phyloP scores from a whole-genome alignment of 2,113 vertebrate species.

The Podiceps cristatus region DNA sequence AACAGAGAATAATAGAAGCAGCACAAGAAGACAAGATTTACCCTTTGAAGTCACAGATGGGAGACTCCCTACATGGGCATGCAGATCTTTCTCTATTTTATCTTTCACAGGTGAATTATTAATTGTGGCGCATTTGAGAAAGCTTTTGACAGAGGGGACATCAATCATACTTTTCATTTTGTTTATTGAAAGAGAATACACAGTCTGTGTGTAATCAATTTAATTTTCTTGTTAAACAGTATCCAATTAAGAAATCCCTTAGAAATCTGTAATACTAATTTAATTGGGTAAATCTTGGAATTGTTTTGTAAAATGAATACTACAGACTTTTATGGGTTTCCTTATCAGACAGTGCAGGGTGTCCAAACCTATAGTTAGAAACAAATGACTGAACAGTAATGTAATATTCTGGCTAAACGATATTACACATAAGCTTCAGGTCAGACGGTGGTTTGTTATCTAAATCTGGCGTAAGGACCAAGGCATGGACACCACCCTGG shows the following conservation, averaged over 20 bases:
- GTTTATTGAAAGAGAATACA: conserved; percentile 39
- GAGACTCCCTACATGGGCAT: background rate
- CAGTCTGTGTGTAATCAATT: conserved; percentile 19
- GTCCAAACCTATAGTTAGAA: background rate
- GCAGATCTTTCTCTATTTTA: background rate
- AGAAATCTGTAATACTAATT: conserved; percentile 43
- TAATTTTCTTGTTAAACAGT: conserved; percentile 55
- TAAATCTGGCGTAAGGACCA: background rate
- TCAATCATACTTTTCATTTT: conserved; percentile 50
- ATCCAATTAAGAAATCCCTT: conserved; percentile 59
- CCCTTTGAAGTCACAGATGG: background rate
- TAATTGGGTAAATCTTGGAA: conserved; percentile 28
- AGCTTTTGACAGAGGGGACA: background rate
- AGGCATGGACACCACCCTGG: background rate
- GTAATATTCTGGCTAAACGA: background rate
- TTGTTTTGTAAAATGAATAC: conserved; percentile 30
- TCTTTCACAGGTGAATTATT: conserved; percentile 40
- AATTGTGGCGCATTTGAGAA: conserved; percentile 36
- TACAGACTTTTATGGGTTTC: background rate
- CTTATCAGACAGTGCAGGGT: background rate
- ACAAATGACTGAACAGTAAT: background rate
- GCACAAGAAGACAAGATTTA: background rate
- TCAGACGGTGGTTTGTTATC: background rate
- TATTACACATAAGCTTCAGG: background rate
- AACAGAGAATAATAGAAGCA: background rate